Conservation (phyloP, 1,140 invertebrate genomes). For the Ganaspis sp. region DNA sequence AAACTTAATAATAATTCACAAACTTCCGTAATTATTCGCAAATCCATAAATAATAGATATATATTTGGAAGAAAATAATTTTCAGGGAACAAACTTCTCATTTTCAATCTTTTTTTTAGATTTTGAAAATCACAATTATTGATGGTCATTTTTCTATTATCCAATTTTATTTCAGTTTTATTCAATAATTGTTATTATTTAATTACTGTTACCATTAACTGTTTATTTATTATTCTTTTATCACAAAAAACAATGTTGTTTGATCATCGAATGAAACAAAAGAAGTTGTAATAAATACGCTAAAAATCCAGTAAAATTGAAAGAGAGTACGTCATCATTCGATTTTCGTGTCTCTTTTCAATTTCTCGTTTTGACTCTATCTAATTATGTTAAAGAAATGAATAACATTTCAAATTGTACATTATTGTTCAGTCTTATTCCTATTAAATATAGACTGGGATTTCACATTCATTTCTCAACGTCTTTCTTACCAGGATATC, state of each 20-base stretch:
- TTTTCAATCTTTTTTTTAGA: no score
- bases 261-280: neutral
- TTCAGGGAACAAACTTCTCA: no score
- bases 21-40: no score
- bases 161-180: no score
- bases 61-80: no score
- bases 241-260: neutral
- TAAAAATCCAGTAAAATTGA: constrained; percentile 17
- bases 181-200: no score
- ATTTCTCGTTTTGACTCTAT: constrained; percentile 16
- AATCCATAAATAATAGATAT: no score
- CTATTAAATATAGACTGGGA: constrained; percentile 1
- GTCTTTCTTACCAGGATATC: constrained; percentile 17
- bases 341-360: neutral
- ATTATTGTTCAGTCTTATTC: constrained; percentile 13
- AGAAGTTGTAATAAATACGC: constrained; percentile 1
- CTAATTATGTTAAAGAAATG: neutral
- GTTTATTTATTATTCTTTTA: neutral
- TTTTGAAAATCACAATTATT: no score
- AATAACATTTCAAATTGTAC: constrained; percentile 2
- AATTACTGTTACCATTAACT: no score
- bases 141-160: no score
- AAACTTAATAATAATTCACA: neutral
- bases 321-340: neutral
- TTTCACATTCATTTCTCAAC: constrained; percentile 2